Evolutionary conservation across 2,888 invertebrate species (phyloP).

Genomic region (Tenthredo distinguenda): DNA sequence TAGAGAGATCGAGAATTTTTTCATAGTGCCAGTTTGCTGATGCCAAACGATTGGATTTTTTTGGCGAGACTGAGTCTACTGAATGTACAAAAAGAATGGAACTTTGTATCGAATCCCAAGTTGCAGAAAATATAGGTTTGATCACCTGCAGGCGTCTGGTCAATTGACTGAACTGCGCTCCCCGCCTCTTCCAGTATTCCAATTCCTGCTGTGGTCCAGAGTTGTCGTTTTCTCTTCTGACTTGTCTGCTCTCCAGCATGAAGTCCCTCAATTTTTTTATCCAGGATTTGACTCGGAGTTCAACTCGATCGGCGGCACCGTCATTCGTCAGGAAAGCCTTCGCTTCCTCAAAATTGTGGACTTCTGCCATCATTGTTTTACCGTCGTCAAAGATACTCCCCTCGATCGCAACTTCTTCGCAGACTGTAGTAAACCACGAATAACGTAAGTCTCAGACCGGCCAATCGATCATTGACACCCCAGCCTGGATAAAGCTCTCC

Average conservation of each 20-base stretch:
- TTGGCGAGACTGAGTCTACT: not conserved
- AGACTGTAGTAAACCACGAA: conserved; percentile 80
- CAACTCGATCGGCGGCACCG: conserved; percentile 82
- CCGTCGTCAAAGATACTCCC: conserved; percentile 89
- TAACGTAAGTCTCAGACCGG: not conserved
- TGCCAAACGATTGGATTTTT: not conserved
- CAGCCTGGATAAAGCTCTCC: conserved; percentile 51
- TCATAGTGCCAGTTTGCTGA: too few species aligned
- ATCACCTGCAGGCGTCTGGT: conserved; percentile 86
- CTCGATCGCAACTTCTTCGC: conserved; percentile 91
- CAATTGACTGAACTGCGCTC: conserved; percentile 95
- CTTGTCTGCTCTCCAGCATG: conserved; percentile 94
- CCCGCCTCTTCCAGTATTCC: conserved; percentile 97
- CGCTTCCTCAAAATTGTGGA: conserved; percentile 84
- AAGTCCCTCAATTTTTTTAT: conserved; percentile 88
- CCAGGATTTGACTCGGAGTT: conserved; percentile 89
- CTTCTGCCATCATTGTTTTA: conserved; percentile 81
- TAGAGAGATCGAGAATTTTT: not conserved
- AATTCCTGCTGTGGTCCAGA: conserved; percentile 97
- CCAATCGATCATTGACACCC: not conserved
- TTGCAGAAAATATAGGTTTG: not conserved
- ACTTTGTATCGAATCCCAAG: not conserved
- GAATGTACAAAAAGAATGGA: not conserved
- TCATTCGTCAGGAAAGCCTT: conserved; percentile 85
- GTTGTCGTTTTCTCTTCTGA: conserved; percentile 94